phyloP scores from a whole-genome alignment of 2,888 invertebrate species.

The Labia minor region DNA sequence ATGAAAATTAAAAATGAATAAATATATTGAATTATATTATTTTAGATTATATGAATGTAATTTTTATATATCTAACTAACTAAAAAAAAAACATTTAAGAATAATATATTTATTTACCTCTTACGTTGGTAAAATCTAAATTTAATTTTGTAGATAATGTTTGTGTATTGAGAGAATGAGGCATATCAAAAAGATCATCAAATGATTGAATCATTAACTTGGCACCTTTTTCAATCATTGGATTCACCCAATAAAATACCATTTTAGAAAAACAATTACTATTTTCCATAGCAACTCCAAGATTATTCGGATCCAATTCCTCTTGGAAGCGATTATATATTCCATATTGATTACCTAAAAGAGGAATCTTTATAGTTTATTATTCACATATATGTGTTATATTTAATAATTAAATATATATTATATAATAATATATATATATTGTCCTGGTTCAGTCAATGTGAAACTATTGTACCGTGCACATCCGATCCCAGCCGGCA shows the following conservation, averaged over 20 bases:
- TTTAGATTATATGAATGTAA: too few species aligned
- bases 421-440: not conserved
- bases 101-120: not conserved
- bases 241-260: conserved; percentile 79
- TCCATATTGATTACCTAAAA: conserved; percentile 21
- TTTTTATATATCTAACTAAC: too few species aligned
- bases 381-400: not conserved
- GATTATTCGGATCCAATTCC: conserved; percentile 52
- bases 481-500: too few species aligned
- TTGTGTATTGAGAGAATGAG: conserved; percentile 49
- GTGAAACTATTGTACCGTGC: too few species aligned
- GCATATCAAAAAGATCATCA: conserved; percentile 77
- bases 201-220: conserved; percentile 57
- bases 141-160: conserved; percentile 51
- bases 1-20: too few species aligned
- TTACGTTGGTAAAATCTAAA: conserved; percentile 27
- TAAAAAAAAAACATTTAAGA: too few species aligned
- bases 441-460: not conserved
- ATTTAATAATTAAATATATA: not conserved
- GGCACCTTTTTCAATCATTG: conserved; percentile 70
- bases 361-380: conserved; percentile 16
- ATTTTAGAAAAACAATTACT: conserved; percentile 57
- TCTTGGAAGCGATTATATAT: conserved; percentile 54
- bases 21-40: too few species aligned
- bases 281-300: conserved; percentile 76